Conservation (phyloP, 2,113 vertebrate species). For the Panthera leo region DNA sequence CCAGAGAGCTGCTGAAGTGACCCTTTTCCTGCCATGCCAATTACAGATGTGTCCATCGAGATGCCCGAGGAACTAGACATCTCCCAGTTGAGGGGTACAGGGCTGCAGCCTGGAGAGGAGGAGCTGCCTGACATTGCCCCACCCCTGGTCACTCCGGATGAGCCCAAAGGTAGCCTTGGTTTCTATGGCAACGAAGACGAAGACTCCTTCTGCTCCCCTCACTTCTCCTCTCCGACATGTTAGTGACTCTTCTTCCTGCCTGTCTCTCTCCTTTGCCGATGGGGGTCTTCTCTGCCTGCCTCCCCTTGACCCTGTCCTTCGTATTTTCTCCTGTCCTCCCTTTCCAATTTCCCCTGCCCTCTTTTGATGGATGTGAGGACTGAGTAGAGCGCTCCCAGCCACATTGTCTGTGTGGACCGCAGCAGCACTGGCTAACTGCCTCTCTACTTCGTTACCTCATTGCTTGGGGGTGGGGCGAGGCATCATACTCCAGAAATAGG, state of each 20-base stretch:
- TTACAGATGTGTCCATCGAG: slow-evolving; percentile 97
- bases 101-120: slow-evolving; percentile 96
- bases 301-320: slow-evolving; percentile 72
- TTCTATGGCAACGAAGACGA: slow-evolving; percentile 99
- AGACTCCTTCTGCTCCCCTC: slow-evolving; percentile 99
- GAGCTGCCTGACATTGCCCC: slow-evolving; percentile 98
- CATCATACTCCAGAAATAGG: neutral
- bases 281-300: slow-evolving; percentile 68
- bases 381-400: neutral
- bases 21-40: neutral
- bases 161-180: slow-evolving; percentile 99
- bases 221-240: slow-evolving; percentile 97
- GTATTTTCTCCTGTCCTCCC: slow-evolving; percentile 65
- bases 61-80: slow-evolving; percentile 97
- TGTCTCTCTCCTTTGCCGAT: slow-evolving; percentile 77
- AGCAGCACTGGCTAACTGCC: neutral
- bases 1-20: neutral
- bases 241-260: slow-evolving; percentile 95
- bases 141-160: slow-evolving; percentile 98
- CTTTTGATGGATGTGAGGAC: neutral
- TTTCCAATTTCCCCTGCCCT: slow-evolving; percentile 26
- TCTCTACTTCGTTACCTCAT: neutral
- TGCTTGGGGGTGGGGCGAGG: neutral
- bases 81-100: slow-evolving; percentile 90
- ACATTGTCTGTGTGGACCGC: neutral